Base-by-base conservation (phyloP, 2,113 vertebrate species). In the Solea solea region DNA sequence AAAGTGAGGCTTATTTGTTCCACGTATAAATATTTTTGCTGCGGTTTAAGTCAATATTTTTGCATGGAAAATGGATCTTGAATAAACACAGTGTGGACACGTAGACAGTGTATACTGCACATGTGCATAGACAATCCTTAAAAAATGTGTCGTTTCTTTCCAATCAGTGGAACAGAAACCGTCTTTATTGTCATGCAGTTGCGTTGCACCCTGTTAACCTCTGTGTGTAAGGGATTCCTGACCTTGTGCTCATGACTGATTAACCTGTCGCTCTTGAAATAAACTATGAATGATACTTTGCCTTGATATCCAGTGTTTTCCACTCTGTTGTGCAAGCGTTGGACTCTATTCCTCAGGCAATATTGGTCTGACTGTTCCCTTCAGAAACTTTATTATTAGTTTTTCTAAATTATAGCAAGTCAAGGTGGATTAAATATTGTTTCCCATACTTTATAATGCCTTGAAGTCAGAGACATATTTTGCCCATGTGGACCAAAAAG, bases 381-480 rank as follows among this genome's bases (percentile, higher is more conserved):
- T 34, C 5, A 4, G 34, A 34, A 34, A 34, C 34, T 34, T 34
- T 34, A 34, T 34, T 34, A 34, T 13, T 73, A 58, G 48, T 56
- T 13, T 73, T 61, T 57, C 14, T 3, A 1, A 56, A 80, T 84
- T 55, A 50, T 9, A 42, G 13, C 52, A 21, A 54, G 28, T 69
- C 46, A 71, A 72, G 49, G 64, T 72, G 69, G 69, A 89, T 83
- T 51, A 76, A 73, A 74, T 57, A 27, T 27, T 27, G 58, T 73
- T 71, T 64, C 61, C 46, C 13, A 15, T n/a, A 2, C 39, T 66
- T 34, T 63, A 64, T 5, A 58, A 61, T 16, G 69, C 13, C 34
- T 66, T 73, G 81, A 90, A 76, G 76, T 70, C 68, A 79, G 39
- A 40, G 13, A 58, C 69, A 70, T 57, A 76, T 79, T 83, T 82